Base-by-base conservation (phyloP, 37 sponge, comb jelly and placozoan species). In the Chondrilla cf. caribensis region DNA sequence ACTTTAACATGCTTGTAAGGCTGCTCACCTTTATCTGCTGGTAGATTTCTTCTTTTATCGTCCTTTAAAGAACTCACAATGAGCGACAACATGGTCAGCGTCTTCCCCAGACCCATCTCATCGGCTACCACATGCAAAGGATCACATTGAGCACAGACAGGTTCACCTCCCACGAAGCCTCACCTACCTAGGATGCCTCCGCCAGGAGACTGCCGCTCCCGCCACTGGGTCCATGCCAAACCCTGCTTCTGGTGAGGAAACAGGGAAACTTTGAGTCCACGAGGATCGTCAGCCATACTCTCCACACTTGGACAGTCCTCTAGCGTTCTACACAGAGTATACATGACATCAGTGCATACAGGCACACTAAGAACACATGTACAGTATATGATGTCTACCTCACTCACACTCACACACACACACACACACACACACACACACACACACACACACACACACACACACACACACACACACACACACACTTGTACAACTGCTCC, bases 51-150 rank as follows among this genome's bases (percentile, higher is more conserved):
- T 47, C 9, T 47, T 11, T 11, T 47, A 11, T 47, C 64, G 6
- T 9, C 22, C 6, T 26, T 29, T 15, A 62, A 6, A 19, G 64
- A 62, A 22, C 29, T 26, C 8, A 89, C 9, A 24, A 92, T 55
- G 11, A 89, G 82, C 19, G 94, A 87, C 41, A 93, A 41, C 70
- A 90, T 78, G 25, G 88, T 82, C 14, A 93, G 83, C 21, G 94
- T 93, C 75, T 93, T 93, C 6, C 94, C 94, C 1, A 93, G 83
- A 0, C 94, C 94, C 94, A 93, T 93, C 38, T 93, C 94, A 87
- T 93, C 94, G 40, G 76, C 76, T 73, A 36, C 37, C 26, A 68
- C 70, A 68, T 19, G 17, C n/a, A 55, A 11, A 55, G 57, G 17
- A 19, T 55, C 17, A 55, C 11, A 55, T 11, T 55, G 17, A 11